phyloP scores from a whole-genome alignment of 2,888 invertebrate genomes.

The Punctoribates punctum region DNA sequence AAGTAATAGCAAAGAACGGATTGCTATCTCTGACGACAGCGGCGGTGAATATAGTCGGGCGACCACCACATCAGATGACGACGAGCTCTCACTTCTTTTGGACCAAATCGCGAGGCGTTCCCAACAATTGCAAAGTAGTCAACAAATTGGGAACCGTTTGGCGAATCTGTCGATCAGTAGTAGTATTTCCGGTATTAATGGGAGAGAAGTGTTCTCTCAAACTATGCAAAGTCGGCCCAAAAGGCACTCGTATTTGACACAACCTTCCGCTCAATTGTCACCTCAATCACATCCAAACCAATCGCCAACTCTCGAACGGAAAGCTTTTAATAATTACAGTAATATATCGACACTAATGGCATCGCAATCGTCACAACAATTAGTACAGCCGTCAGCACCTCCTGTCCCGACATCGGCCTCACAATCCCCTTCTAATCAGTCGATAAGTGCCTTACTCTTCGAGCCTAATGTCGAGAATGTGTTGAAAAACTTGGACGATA shows the following conservation, averaged over 20 bases:
- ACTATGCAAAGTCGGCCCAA: background rate
- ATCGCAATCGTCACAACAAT: background rate
- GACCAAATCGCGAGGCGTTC: slow-evolving; percentile 42
- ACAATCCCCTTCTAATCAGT: background rate
- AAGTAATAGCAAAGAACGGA: background rate
- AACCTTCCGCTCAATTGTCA: background rate
- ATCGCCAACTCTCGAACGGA: background rate
- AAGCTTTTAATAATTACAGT: background rate
- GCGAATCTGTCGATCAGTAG: background rate
- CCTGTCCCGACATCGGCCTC: background rate
- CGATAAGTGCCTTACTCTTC: slow-evolving; percentile 41
- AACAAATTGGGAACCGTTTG: background rate
- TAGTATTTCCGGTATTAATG: background rate
- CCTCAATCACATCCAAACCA: background rate
- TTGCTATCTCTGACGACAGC: slow-evolving; percentile 40
- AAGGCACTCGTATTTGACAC: background rate
- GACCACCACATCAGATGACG: slow-evolving; percentile 38
- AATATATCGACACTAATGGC: background rate
- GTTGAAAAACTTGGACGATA: background rate
- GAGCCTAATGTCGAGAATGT: slow-evolving; percentile 41
- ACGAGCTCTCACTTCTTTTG: slow-evolving; percentile 40
- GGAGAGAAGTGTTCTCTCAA: background rate
- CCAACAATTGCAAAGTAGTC: slow-evolving; percentile 23
- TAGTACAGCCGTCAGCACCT: background rate
- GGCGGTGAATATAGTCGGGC: slow-evolving; percentile 44